Percentiles rank a stretch among this genome's conserved stretches.
phyloP scores from a whole-genome alignment of 2,888 invertebrate species.

The Chloroclystis v-ata region DNA sequence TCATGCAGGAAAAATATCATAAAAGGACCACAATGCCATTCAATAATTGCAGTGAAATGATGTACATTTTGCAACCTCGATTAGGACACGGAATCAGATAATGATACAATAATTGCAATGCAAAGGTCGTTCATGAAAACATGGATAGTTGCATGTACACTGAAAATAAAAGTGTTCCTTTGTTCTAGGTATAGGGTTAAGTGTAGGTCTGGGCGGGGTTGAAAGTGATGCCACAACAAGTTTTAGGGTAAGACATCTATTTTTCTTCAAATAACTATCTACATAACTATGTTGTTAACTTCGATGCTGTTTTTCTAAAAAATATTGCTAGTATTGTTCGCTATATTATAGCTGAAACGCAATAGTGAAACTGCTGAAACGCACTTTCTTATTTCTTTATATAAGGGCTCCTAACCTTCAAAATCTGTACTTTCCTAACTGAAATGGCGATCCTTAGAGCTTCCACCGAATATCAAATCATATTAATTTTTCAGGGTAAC shows the following conservation, averaged over 20 bases:
- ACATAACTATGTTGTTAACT: no score
- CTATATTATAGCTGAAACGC: no score
- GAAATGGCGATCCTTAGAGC: no score
- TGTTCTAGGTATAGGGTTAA: slow-evolving; percentile 57
- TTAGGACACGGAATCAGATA: slow-evolving; percentile 32
- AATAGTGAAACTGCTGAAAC: no score
- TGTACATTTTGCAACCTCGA: slow-evolving; percentile 51
- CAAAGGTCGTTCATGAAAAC: slow-evolving; percentile 39
- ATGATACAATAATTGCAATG: slow-evolving; percentile 38
- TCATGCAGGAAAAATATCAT: slow-evolving; percentile 19
- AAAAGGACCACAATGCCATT: slow-evolving; percentile 24
- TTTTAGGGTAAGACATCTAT: slow-evolving; percentile 38
- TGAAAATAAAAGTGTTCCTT: background rate
- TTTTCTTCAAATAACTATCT: no score
- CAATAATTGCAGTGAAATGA: slow-evolving; percentile 42
- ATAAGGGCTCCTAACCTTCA: no score
- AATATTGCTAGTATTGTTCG: no score
- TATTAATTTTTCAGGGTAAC: slow-evolving; percentile 52
- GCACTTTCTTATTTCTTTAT: no score
- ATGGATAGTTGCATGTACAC: background rate
- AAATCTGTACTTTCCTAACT: no score
- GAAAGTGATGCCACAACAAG: slow-evolving; percentile 38
- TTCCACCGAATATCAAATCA: no score
- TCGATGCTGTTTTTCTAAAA: no score
- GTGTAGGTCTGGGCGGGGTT: slow-evolving; percentile 49